Base-by-base conservation (phyloP, 2,113 vertebrate genomes). In the Plectropomus leopardus region DNA sequence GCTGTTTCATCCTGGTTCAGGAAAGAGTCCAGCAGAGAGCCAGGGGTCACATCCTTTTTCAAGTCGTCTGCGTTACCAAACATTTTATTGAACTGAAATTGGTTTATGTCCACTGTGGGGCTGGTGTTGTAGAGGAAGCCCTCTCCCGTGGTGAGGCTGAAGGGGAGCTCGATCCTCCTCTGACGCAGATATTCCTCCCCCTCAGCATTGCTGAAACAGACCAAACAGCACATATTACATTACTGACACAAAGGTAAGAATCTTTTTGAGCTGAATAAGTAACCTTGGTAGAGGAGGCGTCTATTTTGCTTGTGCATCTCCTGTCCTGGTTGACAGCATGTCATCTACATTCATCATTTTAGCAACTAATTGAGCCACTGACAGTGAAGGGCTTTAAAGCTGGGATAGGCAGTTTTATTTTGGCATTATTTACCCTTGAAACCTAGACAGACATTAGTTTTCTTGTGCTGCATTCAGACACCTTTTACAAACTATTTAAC, bases 101-200 rank as follows among this genome's bases (percentile, higher is more conserved):
- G 70, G 0, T 2, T 3, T 17, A 94, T 0, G 70, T 95, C 93
- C 63, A 95, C 68, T 0, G 88, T 90, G 65, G 90, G 86, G 26
- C 88, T 75, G 0, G 74, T 71, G 51, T 93, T 85, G 1, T 96
- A 95, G 0, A 97, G 82, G 21, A 96, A 82, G 0, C 91, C 96
- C 84, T 97, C 96, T 1, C 96, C 96, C 0, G 93, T 95, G 81
- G 93, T 78, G 70, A 93, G 91, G 82, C 63, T 93, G 88, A 97
- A 96, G 28, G 96, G 95, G 8, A 96, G 86, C 88, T 94, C 90
- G 76, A 94, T 34, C 16, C 83, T 86, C 73, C 96, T 92, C 82
- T 95, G 95, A 10, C 30, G 86, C 19, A 96, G 87, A 15, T 96
- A 91, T 23, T 97, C 96, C 76, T 96, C 96, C 0, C 96, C 96